These are phyloP conservation scores for Coilia nasus DNA, from an alignment of 2,797 vertebrate genomes.

Conservation along the genomic window DNA sequence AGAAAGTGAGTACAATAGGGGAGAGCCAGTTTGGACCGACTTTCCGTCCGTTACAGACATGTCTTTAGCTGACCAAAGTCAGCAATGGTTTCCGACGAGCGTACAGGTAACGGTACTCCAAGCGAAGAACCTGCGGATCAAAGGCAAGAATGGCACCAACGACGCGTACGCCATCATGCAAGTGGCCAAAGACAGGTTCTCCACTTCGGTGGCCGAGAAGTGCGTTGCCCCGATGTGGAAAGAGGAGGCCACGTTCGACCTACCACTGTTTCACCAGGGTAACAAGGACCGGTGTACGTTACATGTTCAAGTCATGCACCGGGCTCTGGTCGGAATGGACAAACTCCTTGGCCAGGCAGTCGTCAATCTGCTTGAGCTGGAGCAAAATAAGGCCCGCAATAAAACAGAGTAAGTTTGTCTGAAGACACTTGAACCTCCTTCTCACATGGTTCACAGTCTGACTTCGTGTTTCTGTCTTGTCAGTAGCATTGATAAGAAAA, in stretches of 20 bases:
- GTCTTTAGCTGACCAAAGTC: constrained; percentile 73
- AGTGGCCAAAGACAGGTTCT: constrained; percentile 89
- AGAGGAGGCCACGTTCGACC: constrained; percentile 90
- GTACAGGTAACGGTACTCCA: constrained; percentile 90
- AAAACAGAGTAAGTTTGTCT: constrained; percentile 80
- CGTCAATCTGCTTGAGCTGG: constrained; percentile 80
- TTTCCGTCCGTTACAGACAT: constrained; percentile 56
- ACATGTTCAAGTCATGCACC: constrained; percentile 87
- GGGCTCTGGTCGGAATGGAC: constrained; percentile 88
- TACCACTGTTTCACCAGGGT: constrained; percentile 72
- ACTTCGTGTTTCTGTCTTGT: background rate
- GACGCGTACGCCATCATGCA: constrained; percentile 92
- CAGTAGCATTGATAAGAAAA: too few relatives aligned
- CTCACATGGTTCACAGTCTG: background rate
- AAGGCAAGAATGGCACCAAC: constrained; percentile 87
- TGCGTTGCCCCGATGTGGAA: constrained; percentile 84
- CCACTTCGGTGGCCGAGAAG: constrained; percentile 89
- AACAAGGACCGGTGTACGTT: constrained; percentile 70
- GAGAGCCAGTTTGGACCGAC: background rate
- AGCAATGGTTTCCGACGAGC: constrained; percentile 85
- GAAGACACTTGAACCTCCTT: background rate
- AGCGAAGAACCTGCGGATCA: constrained; percentile 83
- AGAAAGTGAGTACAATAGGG: background rate
- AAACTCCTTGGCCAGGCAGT: constrained; percentile 89
- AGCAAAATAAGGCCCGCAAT: constrained; percentile 70